Conservation (phyloP, 2,113 vertebrate species). For the Aix galericulata region DNA sequence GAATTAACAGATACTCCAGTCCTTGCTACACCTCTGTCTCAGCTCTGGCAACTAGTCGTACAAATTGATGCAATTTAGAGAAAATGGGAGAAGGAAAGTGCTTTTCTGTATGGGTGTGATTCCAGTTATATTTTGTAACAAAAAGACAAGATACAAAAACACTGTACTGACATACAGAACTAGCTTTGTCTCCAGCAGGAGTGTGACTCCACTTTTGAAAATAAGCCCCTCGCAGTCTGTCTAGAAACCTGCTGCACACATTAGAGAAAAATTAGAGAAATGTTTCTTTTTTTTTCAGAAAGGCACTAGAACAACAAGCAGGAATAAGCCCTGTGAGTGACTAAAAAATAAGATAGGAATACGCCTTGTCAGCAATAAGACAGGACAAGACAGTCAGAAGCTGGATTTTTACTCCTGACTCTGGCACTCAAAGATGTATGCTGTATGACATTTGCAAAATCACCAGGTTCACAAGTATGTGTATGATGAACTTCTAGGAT, state of each 20-base stretch:
- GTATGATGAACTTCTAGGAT: background rate
- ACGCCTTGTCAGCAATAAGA: background rate
- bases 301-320: background rate
- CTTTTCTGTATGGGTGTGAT: background rate
- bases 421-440: background rate
- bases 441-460: background rate
- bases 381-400: background rate
- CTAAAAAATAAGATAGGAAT: background rate
- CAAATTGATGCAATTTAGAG: background rate
- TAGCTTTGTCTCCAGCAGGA: background rate
- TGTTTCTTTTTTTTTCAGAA: background rate
- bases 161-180: background rate
- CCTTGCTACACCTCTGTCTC: background rate
- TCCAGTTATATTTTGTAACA: background rate
- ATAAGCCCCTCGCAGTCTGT: fast-evolving
- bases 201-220: background rate
- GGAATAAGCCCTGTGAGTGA: background rate
- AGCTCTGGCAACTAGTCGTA: background rate
- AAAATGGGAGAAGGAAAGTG: background rate
- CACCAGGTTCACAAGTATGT: background rate
- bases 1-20: background rate
- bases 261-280: background rate
- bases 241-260: background rate
- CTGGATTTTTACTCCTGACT: background rate
- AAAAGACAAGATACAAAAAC: background rate